Evolutionary conservation across 2,113 vertebrate genomes (phyloP).

Genomic region (Sorex araneus): DNA sequence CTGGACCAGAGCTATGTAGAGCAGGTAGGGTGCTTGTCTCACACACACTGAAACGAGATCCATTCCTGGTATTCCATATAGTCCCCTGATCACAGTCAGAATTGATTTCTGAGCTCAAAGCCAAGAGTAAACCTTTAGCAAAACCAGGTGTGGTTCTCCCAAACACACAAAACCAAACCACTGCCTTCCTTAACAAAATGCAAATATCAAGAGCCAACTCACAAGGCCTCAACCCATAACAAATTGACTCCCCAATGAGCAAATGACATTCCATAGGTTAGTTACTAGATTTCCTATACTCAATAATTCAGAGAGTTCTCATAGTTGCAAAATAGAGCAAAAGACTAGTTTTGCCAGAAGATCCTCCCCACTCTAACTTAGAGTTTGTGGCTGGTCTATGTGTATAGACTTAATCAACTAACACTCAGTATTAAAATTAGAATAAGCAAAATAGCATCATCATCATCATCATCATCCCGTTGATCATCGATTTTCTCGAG

Average conservation of each 20-base stretch:
- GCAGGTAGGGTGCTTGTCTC: not conserved
- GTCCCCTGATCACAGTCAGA: too few relatives aligned
- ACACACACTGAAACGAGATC: too few relatives aligned
- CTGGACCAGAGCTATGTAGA: too few relatives aligned
- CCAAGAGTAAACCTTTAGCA: too few relatives aligned
- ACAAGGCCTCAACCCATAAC: not conserved
- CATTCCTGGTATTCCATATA: not conserved
- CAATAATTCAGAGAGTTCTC: not conserved
- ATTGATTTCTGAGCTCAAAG: too few relatives aligned
- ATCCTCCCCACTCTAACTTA: not conserved
- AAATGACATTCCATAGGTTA: not conserved
- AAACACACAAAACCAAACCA: too few relatives aligned
- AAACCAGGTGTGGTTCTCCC: too few relatives aligned
- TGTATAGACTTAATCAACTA: not conserved
- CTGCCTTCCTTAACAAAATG: too few relatives aligned
- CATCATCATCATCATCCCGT: too few relatives aligned
- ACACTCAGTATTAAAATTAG: not conserved
- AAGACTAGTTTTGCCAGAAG: not conserved
- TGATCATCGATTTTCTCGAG: too few relatives aligned
- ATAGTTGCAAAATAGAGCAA: not conserved
- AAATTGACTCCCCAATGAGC: not conserved
- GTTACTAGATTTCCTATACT: not conserved
- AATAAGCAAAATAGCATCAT: slow-evolving; percentile 21
- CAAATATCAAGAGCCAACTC: too few relatives aligned
- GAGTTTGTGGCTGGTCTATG: not conserved